These are phyloP conservation scores for Liodrosophila aerea DNA, from an alignment of 2,888 invertebrate genomes.

Conservation along the genomic window DNA sequence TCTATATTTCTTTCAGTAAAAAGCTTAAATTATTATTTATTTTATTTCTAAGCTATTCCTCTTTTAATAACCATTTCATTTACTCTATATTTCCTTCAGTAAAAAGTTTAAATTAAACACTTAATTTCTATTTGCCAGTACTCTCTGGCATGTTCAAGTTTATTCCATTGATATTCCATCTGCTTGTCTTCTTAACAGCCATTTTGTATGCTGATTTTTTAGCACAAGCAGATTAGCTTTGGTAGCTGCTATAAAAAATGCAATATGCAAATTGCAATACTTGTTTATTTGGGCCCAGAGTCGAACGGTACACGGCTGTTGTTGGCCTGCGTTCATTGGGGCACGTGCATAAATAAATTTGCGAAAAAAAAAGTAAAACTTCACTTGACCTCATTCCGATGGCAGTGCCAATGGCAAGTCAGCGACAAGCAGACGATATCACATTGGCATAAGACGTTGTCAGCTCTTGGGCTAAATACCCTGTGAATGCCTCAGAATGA, in stretches of 20 bases:
- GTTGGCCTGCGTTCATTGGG: conserved; percentile 15
- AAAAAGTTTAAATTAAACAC: no score
- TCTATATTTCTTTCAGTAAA: no score
- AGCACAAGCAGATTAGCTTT: no score
- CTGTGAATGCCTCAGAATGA: not conserved
- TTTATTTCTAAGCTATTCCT: no score
- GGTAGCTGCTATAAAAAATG: not conserved
- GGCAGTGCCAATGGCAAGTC: conserved; percentile 40
- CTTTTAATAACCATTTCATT: no score
- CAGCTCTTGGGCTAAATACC: not conserved
- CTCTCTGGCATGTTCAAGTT: no score
- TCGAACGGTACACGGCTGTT: not conserved
- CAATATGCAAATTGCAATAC: not conserved
- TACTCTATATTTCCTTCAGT: no score
- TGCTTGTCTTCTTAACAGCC: no score
- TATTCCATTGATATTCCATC: not conserved
- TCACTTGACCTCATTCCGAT: conserved; percentile 40
- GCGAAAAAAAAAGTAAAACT: no score
- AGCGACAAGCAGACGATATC: conserved; percentile 13
- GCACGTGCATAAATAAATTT: conserved; percentile 54
- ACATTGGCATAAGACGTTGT: conserved; percentile 18
- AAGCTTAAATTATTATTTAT: no score
- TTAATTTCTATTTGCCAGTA: no score
- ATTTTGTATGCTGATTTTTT: no score
- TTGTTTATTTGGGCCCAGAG: not conserved